These are phyloP conservation scores for Helicoverpa armigera DNA, from an alignment of 1,140 invertebrate species.

Conservation along the genomic window DNA sequence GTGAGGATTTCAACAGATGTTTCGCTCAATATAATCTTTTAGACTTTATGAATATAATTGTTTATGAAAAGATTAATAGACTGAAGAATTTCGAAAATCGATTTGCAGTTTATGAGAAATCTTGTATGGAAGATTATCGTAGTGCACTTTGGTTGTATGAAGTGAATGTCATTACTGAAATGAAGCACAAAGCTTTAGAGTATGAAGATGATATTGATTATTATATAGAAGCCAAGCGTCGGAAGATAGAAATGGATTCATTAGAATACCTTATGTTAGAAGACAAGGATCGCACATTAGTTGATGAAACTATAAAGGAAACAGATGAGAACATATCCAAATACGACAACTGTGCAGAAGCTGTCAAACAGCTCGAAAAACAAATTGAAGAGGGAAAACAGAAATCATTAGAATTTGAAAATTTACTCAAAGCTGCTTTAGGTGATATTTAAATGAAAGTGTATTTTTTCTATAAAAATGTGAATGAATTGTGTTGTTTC, in stretches of 20 bases:
- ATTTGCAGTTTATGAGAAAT: conserved; percentile 79
- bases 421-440: conserved; percentile 73
- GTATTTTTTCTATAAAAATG: conserved; percentile 32
- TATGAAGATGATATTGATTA: conserved; percentile 77
- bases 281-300: conserved; percentile 73
- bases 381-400: conserved; percentile 77
- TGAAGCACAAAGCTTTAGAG: conserved; percentile 74
- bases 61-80: conserved; percentile 83
- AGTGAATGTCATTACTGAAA: conserved; percentile 63
- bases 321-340: conserved; percentile 68
- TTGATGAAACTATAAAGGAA: conserved; percentile 72
- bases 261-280: conserved; percentile 72
- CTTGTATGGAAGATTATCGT: conserved; percentile 73
- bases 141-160: conserved; percentile 80
- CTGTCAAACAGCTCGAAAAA: conserved; percentile 73
- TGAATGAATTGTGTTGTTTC: conserved; percentile 4
- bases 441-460: conserved; percentile 55
- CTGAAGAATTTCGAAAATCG: conserved; percentile 75
- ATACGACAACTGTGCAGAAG: conserved; percentile 68
- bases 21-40: conserved; percentile 77
- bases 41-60: conserved; percentile 81
- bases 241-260: conserved; percentile 72
- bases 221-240: conserved; percentile 74
- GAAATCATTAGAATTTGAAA: conserved; percentile 80
- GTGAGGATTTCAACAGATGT: conserved; percentile 67